Evolutionary conservation across 2,797 vertebrate genomes (phyloP), one percentile per base, ranked within the genome.

Genomic region (Notoglanidium macrostoma): DNA sequence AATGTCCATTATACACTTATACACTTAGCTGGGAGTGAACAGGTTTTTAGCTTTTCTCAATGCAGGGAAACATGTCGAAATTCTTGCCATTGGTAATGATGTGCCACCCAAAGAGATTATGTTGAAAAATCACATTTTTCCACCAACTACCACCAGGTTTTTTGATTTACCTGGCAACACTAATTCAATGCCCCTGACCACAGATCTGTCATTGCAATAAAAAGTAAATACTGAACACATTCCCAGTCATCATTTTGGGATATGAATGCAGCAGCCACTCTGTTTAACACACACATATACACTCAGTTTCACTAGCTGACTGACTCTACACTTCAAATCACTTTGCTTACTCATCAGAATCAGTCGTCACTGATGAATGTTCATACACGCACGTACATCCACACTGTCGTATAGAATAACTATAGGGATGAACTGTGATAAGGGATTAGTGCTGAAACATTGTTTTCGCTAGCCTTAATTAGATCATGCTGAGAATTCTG

Each of bases 371-470:
- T 74, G 46, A 51, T 74, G 44, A 49, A 51, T 49, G 46, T 74
- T 23, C 4, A 8, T 4, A 19, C n/a, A 54, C 12, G 23, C 76
- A 29, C 83, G 61, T 44, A 63, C 68, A 65, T 67, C 54, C 12
- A 85, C 68, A 80, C 49, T 19, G 29, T 17, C 61, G 0, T 74
- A 32, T 86, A 80, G 54, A 86, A 86, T n/a, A 61, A 68, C 35
- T 61, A 29, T 65, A 55, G 32, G 76, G 76, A 70, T 80, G 65
- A 73, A 46, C 44, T 83, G 78, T 74, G 68, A 87, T 73, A 74
- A 67, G 57, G 70, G 86, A 76, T 63, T 44, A 72, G 51, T 51
- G 44, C 67, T 81, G 40, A 81, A 51, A 77, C 4, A 0, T 77
- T 32, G 12, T 51, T 77, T 19, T 85, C 3, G 15, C 26, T 73